Evolutionary conservation across 1,140 invertebrate genomes (phyloP).

Genomic region (Bombus polaris): DNA sequence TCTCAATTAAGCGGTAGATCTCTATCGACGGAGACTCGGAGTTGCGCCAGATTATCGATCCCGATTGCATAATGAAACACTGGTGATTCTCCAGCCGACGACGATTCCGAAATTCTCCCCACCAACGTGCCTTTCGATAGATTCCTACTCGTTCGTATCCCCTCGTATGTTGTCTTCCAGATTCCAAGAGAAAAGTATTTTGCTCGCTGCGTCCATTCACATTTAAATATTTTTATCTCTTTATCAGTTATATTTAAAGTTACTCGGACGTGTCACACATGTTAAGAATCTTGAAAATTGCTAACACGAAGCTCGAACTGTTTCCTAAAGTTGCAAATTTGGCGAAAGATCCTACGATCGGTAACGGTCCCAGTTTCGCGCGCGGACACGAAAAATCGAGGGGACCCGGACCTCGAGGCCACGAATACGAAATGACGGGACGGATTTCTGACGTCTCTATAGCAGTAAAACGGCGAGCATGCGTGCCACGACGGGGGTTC

Average conservation of each 20-base stretch:
- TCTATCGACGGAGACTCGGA: slow-evolving; percentile 13
- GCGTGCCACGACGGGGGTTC: slow-evolving; percentile 79
- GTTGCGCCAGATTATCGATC: background rate
- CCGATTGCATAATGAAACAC: slow-evolving; percentile 16
- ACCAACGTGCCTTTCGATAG: no score
- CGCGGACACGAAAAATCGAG: background rate
- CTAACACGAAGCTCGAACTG: no score
- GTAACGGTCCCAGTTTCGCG: no score
- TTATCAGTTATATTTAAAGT: no score
- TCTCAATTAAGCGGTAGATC: slow-evolving; percentile 50
- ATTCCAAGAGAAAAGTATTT: no score
- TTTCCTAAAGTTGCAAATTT: background rate
- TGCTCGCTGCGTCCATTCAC: no score
- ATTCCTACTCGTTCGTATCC: no score
- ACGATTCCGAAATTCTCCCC: background rate
- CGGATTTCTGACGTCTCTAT: slow-evolving; percentile 82
- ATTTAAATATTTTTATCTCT: no score
- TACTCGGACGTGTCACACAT: no score
- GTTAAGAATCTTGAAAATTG: no score
- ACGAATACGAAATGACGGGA: slow-evolving; percentile 75
- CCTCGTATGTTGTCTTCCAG: no score
- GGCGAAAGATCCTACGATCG: background rate
- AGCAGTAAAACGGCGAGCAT: slow-evolving; percentile 75
- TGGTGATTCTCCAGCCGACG: background rate
- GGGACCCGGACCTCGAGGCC: slow-evolving; percentile 2